phyloP scores from a whole-genome alignment of 2,888 invertebrate genomes.

The Atethmia centrago region DNA sequence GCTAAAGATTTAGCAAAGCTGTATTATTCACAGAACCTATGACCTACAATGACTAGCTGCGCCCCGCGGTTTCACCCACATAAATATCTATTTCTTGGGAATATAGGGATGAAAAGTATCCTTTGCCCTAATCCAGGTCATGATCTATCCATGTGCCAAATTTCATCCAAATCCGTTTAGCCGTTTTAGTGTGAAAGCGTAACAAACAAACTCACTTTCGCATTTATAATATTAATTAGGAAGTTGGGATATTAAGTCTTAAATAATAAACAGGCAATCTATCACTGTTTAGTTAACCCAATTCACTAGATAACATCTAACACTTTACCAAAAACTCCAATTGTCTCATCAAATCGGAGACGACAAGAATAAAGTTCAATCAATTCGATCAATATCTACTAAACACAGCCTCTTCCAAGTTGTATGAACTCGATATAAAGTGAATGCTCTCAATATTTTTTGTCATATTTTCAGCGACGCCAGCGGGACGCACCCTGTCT shows the following conservation, averaged over 20 bases:
- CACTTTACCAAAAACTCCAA: neutral
- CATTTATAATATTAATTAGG: too few species aligned
- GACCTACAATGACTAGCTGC: too few species aligned
- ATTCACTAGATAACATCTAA: neutral
- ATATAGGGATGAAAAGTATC: too few species aligned
- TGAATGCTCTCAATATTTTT: slow-evolving; percentile 33
- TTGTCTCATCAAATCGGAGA: neutral
- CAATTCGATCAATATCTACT: slow-evolving; percentile 23
- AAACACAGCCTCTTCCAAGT: slow-evolving; percentile 24
- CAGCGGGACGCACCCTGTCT: slow-evolving; percentile 23
- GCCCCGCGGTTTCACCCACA: too few species aligned
- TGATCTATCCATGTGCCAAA: too few species aligned
- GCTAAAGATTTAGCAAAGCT: neutral
- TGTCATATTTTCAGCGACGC: slow-evolving; percentile 12
- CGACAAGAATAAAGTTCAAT: slow-evolving; percentile 11
- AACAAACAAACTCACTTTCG: too few species aligned
- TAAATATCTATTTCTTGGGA: too few species aligned
- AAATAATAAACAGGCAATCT: neutral
- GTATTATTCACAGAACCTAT: neutral
- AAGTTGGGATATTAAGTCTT: too few species aligned
- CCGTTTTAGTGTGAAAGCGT: too few species aligned
- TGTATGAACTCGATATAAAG: slow-evolving; percentile 20
- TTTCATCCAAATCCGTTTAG: too few species aligned
- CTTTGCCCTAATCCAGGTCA: too few species aligned
- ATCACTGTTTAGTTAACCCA: neutral